A percentile compares a stretch with the other conserved stretches of the same genome.
Evolutionary conservation across 2,113 vertebrate species (phyloP).

Genomic region (Dascyllus trimaculatus): DNA sequence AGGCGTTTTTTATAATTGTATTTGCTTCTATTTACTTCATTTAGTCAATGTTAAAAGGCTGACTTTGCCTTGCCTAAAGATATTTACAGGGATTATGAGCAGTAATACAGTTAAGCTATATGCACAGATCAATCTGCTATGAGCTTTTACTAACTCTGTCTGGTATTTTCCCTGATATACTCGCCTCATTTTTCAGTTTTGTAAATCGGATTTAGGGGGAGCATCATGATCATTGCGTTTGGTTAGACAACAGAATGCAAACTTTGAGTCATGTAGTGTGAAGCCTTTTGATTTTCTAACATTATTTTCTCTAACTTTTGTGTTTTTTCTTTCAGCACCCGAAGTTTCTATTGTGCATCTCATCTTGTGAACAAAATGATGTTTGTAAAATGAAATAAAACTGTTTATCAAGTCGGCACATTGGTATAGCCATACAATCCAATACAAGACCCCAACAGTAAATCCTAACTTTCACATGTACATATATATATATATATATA

Average conservation of each 20-base stretch:
- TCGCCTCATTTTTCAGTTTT: slow-evolving; percentile 43
- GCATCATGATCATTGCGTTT: slow-evolving; percentile 44
- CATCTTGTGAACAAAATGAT: neutral
- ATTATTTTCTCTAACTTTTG: slow-evolving; percentile 35
- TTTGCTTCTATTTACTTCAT: slow-evolving; percentile 81
- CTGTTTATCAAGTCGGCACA: neutral
- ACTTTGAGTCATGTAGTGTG: slow-evolving; percentile 36
- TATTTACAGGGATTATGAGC: slow-evolving; percentile 84
- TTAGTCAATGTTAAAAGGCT: slow-evolving; percentile 84
- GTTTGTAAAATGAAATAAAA: neutral
- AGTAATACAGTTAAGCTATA: slow-evolving; percentile 78
- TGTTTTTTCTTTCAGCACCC: slow-evolving; percentile 51
- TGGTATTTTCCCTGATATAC: slow-evolving; percentile 48
- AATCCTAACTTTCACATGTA: no score
- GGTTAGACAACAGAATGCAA: slow-evolving; percentile 63
- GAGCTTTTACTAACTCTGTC: slow-evolving; percentile 62
- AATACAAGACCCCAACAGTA: neutral
- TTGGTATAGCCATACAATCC: neutral
- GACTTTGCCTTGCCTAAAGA: slow-evolving; percentile 83
- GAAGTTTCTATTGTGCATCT: neutral
- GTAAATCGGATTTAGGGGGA: slow-evolving; percentile 50
- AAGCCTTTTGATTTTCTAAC: slow-evolving; percentile 25
- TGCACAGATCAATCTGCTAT: slow-evolving; percentile 77
- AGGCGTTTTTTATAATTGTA: slow-evolving; percentile 70
- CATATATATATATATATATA: no score